Percentiles rank a stretch among this genome's conserved stretches.
Evolutionary conservation across 1,140 invertebrate species (phyloP).

Genomic region (Drosophila sp.): DNA sequence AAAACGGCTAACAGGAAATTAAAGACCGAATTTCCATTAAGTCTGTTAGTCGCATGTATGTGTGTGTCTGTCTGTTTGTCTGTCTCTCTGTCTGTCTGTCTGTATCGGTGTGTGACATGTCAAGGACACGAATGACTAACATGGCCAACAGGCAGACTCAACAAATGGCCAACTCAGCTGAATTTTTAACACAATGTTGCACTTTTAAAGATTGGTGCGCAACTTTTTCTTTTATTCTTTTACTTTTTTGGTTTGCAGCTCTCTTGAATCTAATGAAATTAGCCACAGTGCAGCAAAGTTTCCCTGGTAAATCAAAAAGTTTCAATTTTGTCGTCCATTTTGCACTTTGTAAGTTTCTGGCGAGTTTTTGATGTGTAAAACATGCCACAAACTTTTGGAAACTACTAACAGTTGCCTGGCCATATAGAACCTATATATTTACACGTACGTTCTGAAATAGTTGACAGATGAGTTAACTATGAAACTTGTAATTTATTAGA

Average conservation of each 20-base stretch:
- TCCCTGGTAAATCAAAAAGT: constrained; percentile 53
- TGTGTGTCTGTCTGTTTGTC: too few species aligned
- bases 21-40: constrained; percentile 45
- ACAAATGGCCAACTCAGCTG: neutral
- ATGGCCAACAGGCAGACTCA: constrained; percentile 11
- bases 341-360: constrained; percentile 19
- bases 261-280: constrained; percentile 66
- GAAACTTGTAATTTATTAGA: too few species aligned
- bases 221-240: constrained; percentile 1
- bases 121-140: constrained; percentile 39
- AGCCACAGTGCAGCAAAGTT: constrained; percentile 47
- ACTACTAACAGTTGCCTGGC: constrained; percentile 6
- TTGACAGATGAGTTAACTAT: neutral
- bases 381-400: constrained; percentile 28
- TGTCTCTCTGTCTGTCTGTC: too few species aligned
- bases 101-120: constrained; percentile 7
- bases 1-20: constrained; percentile 44
- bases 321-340: constrained; percentile 53
- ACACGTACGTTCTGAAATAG: neutral
- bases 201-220: constrained; percentile 47
- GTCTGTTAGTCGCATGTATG: neutral
- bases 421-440: neutral
- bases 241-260: constrained; percentile 27
- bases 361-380: constrained; percentile 34
- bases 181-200: constrained; percentile 40